Conservation (phyloP, 2,113 vertebrate genomes). For the Limnothrissa miodon region DNA sequence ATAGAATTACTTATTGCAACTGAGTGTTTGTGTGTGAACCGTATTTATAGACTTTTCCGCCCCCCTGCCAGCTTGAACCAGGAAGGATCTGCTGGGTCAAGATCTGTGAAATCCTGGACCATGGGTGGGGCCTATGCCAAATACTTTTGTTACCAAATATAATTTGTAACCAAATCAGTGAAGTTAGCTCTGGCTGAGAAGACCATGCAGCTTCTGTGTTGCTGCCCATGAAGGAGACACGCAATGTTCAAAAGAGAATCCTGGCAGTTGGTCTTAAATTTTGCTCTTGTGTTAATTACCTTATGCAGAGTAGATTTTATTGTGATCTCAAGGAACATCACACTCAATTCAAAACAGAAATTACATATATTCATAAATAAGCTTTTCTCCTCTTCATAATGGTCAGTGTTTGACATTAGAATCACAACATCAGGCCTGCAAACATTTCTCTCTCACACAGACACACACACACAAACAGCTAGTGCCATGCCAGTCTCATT, state of each 20-base stretch:
- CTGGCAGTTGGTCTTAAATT: not conserved
- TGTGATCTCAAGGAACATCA: not conserved
- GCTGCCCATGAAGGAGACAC: not conserved
- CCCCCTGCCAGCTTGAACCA: no score
- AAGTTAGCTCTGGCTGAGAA: no score
- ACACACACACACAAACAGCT: not conserved
- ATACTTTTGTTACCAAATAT: no score
- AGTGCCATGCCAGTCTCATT: not conserved
- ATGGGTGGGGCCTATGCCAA: no score
- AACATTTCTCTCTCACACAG: not conserved
- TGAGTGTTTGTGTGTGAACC: no score
- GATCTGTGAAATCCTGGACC: no score
- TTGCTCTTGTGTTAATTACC: not conserved
- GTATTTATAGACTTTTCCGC: no score
- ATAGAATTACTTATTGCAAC: no score
- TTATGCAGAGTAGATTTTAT: not conserved
- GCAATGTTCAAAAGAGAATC: not conserved
- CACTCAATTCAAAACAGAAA: not conserved
- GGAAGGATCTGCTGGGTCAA: no score
- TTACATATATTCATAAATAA: not conserved
- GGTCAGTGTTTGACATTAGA: not conserved
- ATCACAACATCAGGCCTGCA: not conserved
- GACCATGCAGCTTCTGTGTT: no score
- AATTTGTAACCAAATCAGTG: no score
- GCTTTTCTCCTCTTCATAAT: not conserved